Evolutionary conservation across 2,797 vertebrate species (phyloP).

Genomic region (Coregonus suidteri): DNA sequence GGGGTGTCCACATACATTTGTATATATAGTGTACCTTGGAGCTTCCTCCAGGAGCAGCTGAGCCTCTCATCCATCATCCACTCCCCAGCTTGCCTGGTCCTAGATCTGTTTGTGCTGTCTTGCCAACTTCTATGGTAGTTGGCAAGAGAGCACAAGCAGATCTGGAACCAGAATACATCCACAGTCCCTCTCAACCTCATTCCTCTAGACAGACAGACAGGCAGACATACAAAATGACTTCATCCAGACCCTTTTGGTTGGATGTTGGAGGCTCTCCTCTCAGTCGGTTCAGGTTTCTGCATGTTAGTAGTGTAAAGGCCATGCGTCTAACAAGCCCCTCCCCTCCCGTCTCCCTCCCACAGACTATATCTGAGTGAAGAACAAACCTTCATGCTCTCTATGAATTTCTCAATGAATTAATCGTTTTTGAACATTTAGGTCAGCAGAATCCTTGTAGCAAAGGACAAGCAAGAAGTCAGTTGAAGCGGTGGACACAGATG

Average conservation of each 20-base stretch:
- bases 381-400: conserved; percentile 21
- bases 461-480: conserved; percentile 5
- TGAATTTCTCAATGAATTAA: conserved; percentile 1
- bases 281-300: conserved; percentile 65
- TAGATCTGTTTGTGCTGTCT: not conserved
- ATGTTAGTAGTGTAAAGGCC: conserved; percentile 34
- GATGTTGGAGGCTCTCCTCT: too few relatives aligned
- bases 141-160: not conserved
- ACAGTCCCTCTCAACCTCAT: conserved; percentile 30
- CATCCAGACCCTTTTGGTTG: conserved; percentile 75
- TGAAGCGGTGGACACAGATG: conserved; percentile 71
- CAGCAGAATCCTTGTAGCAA: conserved; percentile 37
- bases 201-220: conserved; percentile 47
- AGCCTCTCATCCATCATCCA: not conserved
- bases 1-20: too few relatives aligned
- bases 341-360: conserved; percentile 18
- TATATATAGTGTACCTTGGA: too few relatives aligned
- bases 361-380: conserved; percentile 29
- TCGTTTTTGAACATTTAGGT: conserved; percentile 38
- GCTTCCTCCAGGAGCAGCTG: conserved; percentile 25
- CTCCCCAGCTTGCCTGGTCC: conserved; percentile 3
- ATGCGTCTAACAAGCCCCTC: conserved; percentile 18
- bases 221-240: conserved; percentile 36
- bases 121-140: not conserved
- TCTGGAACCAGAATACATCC: not conserved